A percentile compares a stretch with the other conserved stretches of the same genome.
Conservation (phyloP, 2,113 vertebrate species). For the Anthoscopus minutus region DNA sequence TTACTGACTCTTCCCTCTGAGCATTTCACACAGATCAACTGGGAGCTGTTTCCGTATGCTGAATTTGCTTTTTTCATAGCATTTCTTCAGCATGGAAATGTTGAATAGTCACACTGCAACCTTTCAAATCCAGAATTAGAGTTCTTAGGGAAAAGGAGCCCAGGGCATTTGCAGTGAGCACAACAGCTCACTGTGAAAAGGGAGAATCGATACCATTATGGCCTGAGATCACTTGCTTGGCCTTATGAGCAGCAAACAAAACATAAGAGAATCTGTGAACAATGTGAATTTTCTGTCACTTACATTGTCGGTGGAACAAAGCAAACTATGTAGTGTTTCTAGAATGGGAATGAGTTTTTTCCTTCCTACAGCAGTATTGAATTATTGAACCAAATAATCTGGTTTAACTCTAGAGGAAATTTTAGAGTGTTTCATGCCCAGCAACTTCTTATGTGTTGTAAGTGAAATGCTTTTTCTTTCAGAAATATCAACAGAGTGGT, state of each 20-base stretch:
- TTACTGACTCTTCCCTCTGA: not conserved
- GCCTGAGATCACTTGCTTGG: not conserved
- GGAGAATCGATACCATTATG: not conserved
- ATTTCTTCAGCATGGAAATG: not conserved
- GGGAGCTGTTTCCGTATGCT: not conserved
- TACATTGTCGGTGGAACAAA: not conserved
- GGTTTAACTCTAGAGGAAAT: not conserved
- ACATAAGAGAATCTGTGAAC: not conserved
- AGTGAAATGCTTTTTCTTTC: conserved; percentile 18
- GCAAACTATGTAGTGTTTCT: not conserved
- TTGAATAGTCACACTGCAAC: not conserved
- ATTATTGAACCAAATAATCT: not conserved
- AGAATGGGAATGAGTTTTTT: not conserved
- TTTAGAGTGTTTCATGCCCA: not conserved
- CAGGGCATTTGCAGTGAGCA: not conserved
- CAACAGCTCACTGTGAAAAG: not conserved
- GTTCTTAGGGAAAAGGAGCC: not conserved
- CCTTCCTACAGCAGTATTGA: not conserved
- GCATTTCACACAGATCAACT: not conserved
- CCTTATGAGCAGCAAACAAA: not conserved
- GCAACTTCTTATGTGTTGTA: not conserved
- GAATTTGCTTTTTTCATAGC: not conserved
- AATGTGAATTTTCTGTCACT: not conserved
- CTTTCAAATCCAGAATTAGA: not conserved
- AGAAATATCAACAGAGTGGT: conserved; percentile 88